Conservation (phyloP, 2,888 invertebrate species). For the Agrotis exclamationis region DNA sequence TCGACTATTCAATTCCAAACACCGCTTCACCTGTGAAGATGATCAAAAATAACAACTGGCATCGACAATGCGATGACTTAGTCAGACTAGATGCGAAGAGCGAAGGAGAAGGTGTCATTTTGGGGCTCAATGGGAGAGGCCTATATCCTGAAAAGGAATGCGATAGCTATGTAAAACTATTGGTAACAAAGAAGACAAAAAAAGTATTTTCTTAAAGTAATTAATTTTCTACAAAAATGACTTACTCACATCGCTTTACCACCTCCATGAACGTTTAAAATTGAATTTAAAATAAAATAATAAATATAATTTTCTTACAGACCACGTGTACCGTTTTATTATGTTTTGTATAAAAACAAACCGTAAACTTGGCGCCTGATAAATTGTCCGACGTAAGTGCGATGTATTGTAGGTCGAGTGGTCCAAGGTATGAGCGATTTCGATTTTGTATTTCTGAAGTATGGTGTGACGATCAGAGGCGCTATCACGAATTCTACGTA, state of each 20-base stretch:
- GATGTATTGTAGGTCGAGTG: constrained; percentile 53
- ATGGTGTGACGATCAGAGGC: too few relatives aligned
- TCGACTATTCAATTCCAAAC: neutral
- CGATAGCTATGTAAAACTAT: neutral
- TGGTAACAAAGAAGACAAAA: neutral
- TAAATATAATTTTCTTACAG: constrained; percentile 24
- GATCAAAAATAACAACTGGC: neutral
- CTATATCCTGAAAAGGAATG: too few relatives aligned
- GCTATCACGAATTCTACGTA: too few relatives aligned
- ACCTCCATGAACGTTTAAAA: constrained; percentile 3
- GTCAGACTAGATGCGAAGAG: neutral
- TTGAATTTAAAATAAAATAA: constrained; percentile 23
- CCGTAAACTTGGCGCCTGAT: constrained; percentile 66
- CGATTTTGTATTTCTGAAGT: too few relatives aligned
- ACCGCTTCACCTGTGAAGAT: too few relatives aligned
- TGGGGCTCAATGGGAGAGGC: too few relatives aligned
- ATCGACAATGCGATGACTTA: neutral
- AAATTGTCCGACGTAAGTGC: constrained; percentile 64
- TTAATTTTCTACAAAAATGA: neutral
- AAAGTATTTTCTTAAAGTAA: neutral
- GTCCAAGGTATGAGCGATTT: constrained; percentile 23
- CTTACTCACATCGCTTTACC: neutral
- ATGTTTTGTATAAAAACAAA: constrained; percentile 66
- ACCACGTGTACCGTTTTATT: constrained; percentile 58
- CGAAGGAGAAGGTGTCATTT: neutral